phyloP scores from a whole-genome alignment of 2,797 vertebrate species.

The Naso thynnoides region DNA sequence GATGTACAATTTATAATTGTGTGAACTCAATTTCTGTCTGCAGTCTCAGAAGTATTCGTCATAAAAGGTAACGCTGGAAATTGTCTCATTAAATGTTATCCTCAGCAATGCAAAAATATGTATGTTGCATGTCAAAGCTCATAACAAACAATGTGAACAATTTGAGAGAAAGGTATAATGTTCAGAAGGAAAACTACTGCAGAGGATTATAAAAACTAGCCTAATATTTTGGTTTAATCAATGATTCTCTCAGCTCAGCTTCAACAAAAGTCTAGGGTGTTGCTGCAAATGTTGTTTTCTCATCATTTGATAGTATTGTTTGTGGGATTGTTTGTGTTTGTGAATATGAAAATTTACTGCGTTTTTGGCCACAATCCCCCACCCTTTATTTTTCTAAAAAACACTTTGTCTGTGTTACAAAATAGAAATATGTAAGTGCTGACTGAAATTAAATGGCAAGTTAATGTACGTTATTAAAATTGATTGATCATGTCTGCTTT shows the following conservation, averaged over 20 bases:
- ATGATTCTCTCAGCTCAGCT: conserved; percentile 72
- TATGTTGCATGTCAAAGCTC: conserved; percentile 82
- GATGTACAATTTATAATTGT: conserved; percentile 66
- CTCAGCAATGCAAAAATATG: conserved; percentile 78
- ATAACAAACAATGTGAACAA: conserved; percentile 65
- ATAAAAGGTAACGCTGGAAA: conserved; percentile 69
- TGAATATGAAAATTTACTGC: conserved; percentile 77
- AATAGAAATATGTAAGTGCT: conserved; percentile 93
- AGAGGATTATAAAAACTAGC: conserved; percentile 69
- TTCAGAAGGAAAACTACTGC: conserved; percentile 77
- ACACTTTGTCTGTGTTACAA: conserved; percentile 86
- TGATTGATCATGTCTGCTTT: conserved; percentile 91
- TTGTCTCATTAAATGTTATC: conserved; percentile 75
- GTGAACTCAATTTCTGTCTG: conserved; percentile 65
- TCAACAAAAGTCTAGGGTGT: conserved; percentile 62
- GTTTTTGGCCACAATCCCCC: conserved; percentile 53
- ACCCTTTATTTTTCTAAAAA: conserved; percentile 78
- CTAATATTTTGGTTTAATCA: conserved; percentile 60
- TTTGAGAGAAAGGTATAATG: conserved; percentile 56
- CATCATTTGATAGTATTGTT: conserved; percentile 82
- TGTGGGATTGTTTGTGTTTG: conserved; percentile 89
- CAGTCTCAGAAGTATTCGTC: conserved; percentile 56
- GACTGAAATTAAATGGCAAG: conserved; percentile 92
- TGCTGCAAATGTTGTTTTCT: conserved; percentile 76
- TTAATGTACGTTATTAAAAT: conserved; percentile 92